Base-by-base conservation (phyloP, 2,888 invertebrate genomes). In the Barypeithes pellucidus region DNA sequence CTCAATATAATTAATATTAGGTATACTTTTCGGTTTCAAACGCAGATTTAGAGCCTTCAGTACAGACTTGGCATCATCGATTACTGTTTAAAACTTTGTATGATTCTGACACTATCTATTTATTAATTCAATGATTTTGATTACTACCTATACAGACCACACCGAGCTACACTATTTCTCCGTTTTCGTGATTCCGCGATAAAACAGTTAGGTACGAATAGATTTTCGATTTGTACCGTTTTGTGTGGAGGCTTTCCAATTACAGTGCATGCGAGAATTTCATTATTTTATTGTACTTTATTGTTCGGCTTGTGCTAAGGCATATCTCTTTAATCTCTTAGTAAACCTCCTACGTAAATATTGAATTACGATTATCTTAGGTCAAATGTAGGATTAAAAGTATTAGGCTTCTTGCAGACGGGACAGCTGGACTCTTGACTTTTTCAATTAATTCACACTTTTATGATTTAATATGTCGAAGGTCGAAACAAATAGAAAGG, bases 151-250 rank as follows among this genome's bases (percentile, higher is more conserved):
- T 39, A 39, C 1, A 33, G 24, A 24, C 33, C 9, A 54, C 16
- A 33, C 54, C 16, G 22, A 50, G 4, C 50, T n/a, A 50, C 22
- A 50, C n/a, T 24, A 54, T 54, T 54, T 54, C 29, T 33, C 14
- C 29, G 16, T 54, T 54, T 33, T 16, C 22, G 4, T 24, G 24
- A 52, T 52, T 52, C 43, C 16, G 16, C 63, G 50, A 45, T 47
- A 47, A 33, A 65, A 50, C 63, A 65, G 63, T 65, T 65, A 65
- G 63, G 50, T 65, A 65, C 14, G 52, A 47, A 60, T 68, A 68
- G 68, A 61, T 68, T 68, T 60, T 68, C 68, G 68, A 68, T 68
- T 68, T 54, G 68, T 68, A 68, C 68, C 68, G 68, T 68, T 68
- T 39, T 60, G 22, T 61, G 68, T 24, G 68, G 68, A 68, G 61